Conservation (phyloP, 1,140 invertebrate genomes). For the Zaprionus vittiger region DNA sequence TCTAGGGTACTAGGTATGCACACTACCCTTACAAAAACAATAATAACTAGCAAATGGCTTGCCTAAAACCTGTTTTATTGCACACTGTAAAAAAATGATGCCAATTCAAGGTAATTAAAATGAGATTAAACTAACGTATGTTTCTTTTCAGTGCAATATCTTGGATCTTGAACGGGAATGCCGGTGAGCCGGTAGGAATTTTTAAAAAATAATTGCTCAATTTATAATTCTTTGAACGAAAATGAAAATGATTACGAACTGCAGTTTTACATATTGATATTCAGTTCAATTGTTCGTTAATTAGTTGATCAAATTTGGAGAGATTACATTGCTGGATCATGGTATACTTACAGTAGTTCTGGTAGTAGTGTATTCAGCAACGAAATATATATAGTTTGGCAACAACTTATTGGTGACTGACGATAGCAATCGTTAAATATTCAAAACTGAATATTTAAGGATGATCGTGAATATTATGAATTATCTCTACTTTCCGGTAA, state of each 20-base stretch:
- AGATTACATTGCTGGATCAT: constrained; percentile 29
- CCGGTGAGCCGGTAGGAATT: background rate
- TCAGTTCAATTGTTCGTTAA: constrained; percentile 1
- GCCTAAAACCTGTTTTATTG: background rate
- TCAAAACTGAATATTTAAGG: constrained; percentile 71
- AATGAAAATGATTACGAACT: constrained; percentile 8
- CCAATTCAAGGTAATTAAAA: constrained; percentile 9
- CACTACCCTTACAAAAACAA: background rate
- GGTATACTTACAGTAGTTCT: constrained; percentile 42
- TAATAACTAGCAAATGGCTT: background rate
- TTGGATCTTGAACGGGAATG: background rate
- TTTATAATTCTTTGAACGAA: constrained; percentile 9
- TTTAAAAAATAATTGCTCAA: background rate
- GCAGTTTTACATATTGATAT: constrained; percentile 5
- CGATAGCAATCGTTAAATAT: constrained; percentile 74
- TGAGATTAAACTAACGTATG: background rate
- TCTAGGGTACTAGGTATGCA: background rate
- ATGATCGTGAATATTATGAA: constrained; percentile 56
- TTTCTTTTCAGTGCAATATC: background rate
- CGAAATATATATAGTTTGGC: constrained; percentile 37
- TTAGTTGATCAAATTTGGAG: background rate
- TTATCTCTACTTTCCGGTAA: constrained; percentile 81
- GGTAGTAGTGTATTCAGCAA: constrained; percentile 34
- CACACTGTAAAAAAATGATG: background rate
- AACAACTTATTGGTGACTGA: constrained; percentile 35